Conservation (phyloP, 2,113 vertebrate species). For the Campylomormyrus numenius region DNA sequence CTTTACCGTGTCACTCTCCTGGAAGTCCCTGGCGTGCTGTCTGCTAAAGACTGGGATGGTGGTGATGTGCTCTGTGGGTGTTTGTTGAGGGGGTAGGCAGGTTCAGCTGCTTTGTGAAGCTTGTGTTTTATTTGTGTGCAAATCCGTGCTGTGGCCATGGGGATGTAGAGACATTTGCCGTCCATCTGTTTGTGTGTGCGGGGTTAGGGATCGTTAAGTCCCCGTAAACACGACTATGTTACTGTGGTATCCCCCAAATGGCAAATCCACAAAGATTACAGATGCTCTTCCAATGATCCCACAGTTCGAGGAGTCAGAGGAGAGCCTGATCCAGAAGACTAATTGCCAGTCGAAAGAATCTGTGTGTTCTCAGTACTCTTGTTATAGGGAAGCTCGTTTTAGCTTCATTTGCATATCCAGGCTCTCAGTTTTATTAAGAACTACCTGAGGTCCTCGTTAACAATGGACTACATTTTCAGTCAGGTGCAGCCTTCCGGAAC, state of each 20-base stretch:
- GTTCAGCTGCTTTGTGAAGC: neutral
- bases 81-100: neutral
- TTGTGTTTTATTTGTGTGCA: neutral
- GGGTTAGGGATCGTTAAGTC: neutral
- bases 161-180: neutral
- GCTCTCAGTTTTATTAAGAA: neutral
- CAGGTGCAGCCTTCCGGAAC: neutral
- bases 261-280: neutral
- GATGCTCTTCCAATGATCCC: neutral
- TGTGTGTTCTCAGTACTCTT: neutral
- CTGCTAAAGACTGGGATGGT: neutral
- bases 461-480: neutral
- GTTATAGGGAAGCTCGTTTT: neutral
- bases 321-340: neutral
- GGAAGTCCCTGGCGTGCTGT: neutral
- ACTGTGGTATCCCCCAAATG: neutral
- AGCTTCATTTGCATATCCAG: neutral
- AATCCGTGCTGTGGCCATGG: neutral
- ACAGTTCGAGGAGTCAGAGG: neutral
- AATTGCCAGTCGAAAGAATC: neutral
- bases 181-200: neutral
- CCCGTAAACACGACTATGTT: neutral
- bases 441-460: neutral
- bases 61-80: neutral
- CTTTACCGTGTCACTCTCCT: neutral